These are phyloP conservation scores for Dioctria rufipes DNA, from an alignment of 2,888 invertebrate species.

Conservation along the genomic window DNA sequence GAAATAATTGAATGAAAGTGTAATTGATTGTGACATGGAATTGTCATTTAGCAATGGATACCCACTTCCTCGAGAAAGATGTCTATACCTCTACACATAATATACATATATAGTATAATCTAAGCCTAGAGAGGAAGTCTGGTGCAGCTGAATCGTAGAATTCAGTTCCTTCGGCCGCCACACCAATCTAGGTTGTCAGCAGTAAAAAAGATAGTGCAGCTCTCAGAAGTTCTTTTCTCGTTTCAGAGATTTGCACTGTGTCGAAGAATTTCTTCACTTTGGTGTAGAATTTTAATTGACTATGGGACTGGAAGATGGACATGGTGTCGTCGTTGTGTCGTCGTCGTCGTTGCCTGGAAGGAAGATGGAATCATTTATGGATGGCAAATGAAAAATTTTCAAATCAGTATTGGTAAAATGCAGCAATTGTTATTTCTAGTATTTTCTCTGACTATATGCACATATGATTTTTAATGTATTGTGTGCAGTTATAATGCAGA, in stretches of 20 bases:
- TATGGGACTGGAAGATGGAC: conserved; percentile 29
- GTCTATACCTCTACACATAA: neutral
- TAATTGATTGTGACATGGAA: conserved; percentile 57
- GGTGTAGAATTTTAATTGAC: conserved; percentile 58
- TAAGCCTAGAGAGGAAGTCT: neutral
- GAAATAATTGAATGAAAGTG: conserved; percentile 58
- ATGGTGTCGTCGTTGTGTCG: too few species aligned
- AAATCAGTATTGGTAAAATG: conserved; percentile 1
- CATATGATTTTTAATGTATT: neutral
- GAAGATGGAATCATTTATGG: conserved; percentile 51
- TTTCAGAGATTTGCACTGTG: conserved; percentile 25
- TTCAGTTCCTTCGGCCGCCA: neutral
- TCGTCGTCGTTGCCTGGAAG: conserved; percentile 1
- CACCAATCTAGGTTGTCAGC: neutral
- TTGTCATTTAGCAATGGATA: conserved; percentile 55
- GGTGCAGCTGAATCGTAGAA: conserved; percentile 8
- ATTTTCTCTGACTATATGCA: neutral
- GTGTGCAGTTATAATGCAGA: neutral
- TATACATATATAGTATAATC: too few species aligned
- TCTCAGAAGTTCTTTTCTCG: conserved; percentile 14
- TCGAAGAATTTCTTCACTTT: conserved; percentile 52
- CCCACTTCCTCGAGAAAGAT: neutral
- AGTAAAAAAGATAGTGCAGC: neutral
- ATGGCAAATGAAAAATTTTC: conserved; percentile 10
- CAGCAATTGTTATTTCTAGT: conserved; percentile 38